Evolutionary conservation across 2,113 vertebrate genomes (phyloP).

Genomic region (Holacanthus passer): DNA sequence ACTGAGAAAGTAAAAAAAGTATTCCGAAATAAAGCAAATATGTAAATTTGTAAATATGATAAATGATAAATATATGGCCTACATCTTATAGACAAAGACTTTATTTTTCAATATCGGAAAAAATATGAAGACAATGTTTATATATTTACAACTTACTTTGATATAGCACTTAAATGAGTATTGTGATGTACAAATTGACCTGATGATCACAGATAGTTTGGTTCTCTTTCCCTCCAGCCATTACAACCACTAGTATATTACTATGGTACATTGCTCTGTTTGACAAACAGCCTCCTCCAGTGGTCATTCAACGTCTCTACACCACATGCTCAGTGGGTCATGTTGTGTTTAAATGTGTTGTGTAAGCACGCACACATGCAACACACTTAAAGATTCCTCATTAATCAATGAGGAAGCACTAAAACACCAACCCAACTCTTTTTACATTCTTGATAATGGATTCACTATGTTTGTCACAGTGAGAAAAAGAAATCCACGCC

Average conservation of each 20-base stretch:
- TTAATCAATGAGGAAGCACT: no score
- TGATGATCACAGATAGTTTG: background rate
- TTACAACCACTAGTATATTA: background rate
- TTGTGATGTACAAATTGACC: background rate
- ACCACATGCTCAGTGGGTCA: background rate
- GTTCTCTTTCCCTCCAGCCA: background rate
- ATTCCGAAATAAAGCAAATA: background rate
- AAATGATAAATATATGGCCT: background rate
- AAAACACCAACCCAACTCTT: no score
- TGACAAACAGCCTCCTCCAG: background rate
- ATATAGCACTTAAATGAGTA: background rate
- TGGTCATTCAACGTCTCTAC: constrained; percentile 6
- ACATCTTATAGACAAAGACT: no score
- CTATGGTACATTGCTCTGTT: background rate
- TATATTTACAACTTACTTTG: background rate
- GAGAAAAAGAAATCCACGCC: no score
- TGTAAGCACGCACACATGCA: no score
- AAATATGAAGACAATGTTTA: background rate
- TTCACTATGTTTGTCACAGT: no score
- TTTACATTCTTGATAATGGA: no score
- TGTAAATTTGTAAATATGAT: background rate
- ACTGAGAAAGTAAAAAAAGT: background rate
- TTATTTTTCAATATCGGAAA: background rate
- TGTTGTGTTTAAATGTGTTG: no score
- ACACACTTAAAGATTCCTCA: no score